A percentile compares a stretch with the other conserved stretches of the same genome.
These are phyloP conservation scores for Homarus americanus DNA, from an alignment of 1,140 invertebrate genomes.

Conservation along the genomic window DNA sequence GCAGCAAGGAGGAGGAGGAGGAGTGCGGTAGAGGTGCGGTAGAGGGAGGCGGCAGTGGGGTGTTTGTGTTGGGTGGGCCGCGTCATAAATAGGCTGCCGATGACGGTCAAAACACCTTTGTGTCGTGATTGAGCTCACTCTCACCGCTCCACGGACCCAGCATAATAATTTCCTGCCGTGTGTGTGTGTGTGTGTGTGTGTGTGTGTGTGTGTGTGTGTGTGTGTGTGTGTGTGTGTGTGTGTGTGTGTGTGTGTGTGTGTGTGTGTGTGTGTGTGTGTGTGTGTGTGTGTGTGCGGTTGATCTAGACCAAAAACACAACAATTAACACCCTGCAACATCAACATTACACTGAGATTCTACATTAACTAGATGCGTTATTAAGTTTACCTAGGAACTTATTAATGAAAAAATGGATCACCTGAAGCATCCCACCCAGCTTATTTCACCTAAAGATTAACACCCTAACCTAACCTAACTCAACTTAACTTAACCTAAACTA, in stretches of 20 bases:
- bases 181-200: background rate
- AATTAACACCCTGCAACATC: no score
- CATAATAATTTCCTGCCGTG: constrained; percentile 1
- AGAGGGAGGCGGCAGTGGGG: background rate
- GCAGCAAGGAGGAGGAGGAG: background rate
- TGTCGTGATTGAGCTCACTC: background rate
- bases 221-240: background rate
- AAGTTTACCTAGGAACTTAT: no score
- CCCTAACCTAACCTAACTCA: no score
- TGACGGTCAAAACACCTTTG: constrained; percentile 10
- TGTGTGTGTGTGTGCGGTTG: no score
- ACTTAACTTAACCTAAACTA: no score
- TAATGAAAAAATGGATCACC: no score
- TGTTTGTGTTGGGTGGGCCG: background rate
- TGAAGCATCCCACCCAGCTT: no score
- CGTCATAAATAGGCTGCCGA: background rate
- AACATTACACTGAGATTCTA: no score
- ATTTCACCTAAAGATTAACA: no score
- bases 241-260: background rate
- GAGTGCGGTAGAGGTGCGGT: background rate
- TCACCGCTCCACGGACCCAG: background rate
- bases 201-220: background rate
- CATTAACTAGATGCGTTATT: no score
- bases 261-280: no score
- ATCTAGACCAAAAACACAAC: no score